Conservation (phyloP, 2,888 invertebrate genomes). For the Frankliniella intonsa region DNA sequence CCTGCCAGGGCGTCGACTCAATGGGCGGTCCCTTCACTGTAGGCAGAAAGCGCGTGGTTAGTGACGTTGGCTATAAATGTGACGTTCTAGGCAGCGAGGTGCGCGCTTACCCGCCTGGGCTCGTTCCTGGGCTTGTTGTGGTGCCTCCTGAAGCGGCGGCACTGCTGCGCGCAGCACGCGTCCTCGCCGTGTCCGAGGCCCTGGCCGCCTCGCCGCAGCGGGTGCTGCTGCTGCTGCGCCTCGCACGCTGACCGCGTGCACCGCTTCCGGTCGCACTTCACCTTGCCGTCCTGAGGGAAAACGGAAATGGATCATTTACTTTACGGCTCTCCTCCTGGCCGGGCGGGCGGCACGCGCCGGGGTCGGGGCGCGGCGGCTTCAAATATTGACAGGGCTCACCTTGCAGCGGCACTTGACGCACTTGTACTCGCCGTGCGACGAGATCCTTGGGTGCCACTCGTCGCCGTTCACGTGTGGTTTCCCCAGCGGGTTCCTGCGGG, state of each 20-base stretch:
- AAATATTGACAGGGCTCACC: conserved; percentile 52
- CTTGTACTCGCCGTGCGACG: conserved; percentile 70
- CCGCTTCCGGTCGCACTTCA: conserved; percentile 74
- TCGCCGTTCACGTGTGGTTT: conserved; percentile 65
- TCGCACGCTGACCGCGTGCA: conserved; percentile 69
- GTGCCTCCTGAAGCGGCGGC: conserved; percentile 6
- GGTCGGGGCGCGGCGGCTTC: not conserved
- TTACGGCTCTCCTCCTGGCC: not conserved
- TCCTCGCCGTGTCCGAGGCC: conserved; percentile 1
- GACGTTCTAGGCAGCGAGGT: too few species aligned
- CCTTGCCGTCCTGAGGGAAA: conserved; percentile 66
- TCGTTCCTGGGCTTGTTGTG: conserved; percentile 21
- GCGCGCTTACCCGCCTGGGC: not conserved
- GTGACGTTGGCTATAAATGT: too few species aligned
- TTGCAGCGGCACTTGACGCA: conserved; percentile 89
- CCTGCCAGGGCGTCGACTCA: conserved; percentile 11
- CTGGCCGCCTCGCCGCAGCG: not conserved
- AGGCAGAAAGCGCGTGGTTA: not conserved
- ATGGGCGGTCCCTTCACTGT: not conserved
- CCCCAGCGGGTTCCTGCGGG: conserved; percentile 51
- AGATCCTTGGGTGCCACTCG: conserved; percentile 83
- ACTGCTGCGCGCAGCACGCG: not conserved
- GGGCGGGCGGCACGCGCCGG: not conserved
- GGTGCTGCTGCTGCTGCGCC: not conserved
- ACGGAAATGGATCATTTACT: conserved; percentile 4